Evolutionary conservation across 2,888 invertebrate genomes (phyloP), one percentile per base, ranked within the genome.

Genomic region (Leistus spinibarbis): DNA sequence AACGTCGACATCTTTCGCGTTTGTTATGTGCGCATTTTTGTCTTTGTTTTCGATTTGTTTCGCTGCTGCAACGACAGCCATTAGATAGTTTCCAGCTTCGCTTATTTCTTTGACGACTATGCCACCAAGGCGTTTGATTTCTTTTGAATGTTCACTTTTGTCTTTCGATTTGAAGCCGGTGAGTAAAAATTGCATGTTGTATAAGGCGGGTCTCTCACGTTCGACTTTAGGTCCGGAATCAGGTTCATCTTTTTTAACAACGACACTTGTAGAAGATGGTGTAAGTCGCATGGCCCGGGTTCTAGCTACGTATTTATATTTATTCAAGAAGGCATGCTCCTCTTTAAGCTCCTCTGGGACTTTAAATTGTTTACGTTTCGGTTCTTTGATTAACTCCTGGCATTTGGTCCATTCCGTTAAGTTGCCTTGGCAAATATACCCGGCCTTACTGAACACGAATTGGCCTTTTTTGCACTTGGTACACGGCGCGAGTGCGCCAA

Each of bases 401-500:
- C 99, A 99, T 84, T 95, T 95, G 0, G 95, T 92, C 96, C 97
- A 99, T 82, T 96, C 97, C 10, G 91, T 92, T 40, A 95, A 80
- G 82, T 92, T 87, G 24, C 90, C 90, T 85, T 81, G 75, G 84
- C 99, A 99, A 77, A 91, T 89, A 83, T 99, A 99, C 3, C 95
- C 94, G 76, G 90, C 87, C 24, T 93, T 92, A 74, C 87, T 87
- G 80, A 92, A 90, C 54, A 89, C 86, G 19, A 93, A 88, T 81
- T 95, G 93, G 0, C 95, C 95, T 1, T 87, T 84, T 68, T 90
- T 89, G 82, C 99, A 99, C 79, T 93, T 91, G 0, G 90, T 84
- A 81, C 99, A 99, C 0, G 90, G 90, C 76, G 89, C 85, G 2
- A 96, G 87, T 1, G 91, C 90, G 27, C 99, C 99, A 86, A 99